Conservation (phyloP, 2,797 vertebrate species). For the Orestias chungarensis region DNA sequence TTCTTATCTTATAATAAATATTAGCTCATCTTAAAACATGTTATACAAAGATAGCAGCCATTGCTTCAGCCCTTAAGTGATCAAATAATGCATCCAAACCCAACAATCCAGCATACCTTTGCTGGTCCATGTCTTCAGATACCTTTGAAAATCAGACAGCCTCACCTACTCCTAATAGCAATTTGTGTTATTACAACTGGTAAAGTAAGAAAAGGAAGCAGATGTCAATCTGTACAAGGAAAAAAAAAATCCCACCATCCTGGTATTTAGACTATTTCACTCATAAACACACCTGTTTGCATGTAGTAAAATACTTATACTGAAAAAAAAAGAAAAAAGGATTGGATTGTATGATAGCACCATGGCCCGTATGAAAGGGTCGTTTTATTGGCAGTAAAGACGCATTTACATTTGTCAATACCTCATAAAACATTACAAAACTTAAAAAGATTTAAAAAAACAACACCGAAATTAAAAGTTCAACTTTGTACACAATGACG, state of each 20-base stretch:
- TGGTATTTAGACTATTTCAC: background rate
- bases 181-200: background rate
- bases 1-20: no score
- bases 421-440: constrained; percentile 38
- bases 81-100: background rate
- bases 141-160: background rate
- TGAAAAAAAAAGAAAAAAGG: background rate
- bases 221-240: background rate
- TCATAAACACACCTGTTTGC: background rate
- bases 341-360: constrained; percentile 57
- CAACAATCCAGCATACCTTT: background rate
- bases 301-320: constrained; percentile 9
- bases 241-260: constrained; percentile 2
- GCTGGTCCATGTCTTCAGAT: background rate
- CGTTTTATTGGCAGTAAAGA: constrained; percentile 59
- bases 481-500: constrained; percentile 9
- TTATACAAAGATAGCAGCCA: no score
- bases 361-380: constrained; percentile 53
- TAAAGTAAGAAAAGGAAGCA: background rate
- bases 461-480: constrained; percentile 45
- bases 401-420: constrained; percentile 10
- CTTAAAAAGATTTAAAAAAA: constrained; percentile 36
- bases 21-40: no score
- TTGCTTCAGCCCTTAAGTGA: background rate
- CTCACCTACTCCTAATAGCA: background rate